Conservation (phyloP, 2,888 invertebrate species). For the Ommatoiulus sabulosus region DNA sequence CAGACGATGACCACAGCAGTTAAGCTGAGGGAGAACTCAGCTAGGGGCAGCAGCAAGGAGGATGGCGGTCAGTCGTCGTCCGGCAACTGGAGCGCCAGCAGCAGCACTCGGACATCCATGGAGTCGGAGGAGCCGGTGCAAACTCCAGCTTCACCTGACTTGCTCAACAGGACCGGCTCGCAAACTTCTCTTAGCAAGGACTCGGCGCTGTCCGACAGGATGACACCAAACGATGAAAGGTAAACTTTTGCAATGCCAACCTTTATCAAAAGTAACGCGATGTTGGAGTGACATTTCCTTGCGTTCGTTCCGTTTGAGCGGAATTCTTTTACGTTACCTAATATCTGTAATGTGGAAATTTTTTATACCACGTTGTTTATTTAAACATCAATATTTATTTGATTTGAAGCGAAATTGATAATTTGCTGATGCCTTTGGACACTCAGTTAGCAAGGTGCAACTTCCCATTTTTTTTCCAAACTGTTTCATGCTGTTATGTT, state of each 20-base stretch:
- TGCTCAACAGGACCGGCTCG: constrained; percentile 62
- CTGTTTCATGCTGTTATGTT: no score
- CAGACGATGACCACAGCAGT: constrained; percentile 76
- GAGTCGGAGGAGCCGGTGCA: constrained; percentile 73
- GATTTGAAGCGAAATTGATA: no score
- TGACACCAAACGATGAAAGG: constrained; percentile 59
- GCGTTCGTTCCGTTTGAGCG: no score
- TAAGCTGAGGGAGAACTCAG: constrained; percentile 75
- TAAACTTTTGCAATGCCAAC: constrained; percentile 44
- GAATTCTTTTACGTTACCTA: no score
- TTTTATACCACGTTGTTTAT: no score
- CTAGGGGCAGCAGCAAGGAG: constrained; percentile 57
- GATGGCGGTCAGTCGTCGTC: constrained; percentile 83
- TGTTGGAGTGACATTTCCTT: no score
- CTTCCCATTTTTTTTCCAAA: no score
- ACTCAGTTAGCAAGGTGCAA: no score
- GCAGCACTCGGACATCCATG: constrained; percentile 73
- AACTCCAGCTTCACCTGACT: constrained; percentile 62
- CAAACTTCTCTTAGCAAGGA: constrained; percentile 67
- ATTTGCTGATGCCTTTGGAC: no score
- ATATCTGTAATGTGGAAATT: no score
- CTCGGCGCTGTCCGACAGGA: constrained; percentile 64
- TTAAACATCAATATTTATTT: no score
- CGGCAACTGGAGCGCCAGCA: constrained; percentile 95
- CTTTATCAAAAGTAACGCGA: no score